These are phyloP conservation scores for Sebastes paucispinis DNA, from an alignment of 2,797 vertebrate species.

Conservation along the genomic window DNA sequence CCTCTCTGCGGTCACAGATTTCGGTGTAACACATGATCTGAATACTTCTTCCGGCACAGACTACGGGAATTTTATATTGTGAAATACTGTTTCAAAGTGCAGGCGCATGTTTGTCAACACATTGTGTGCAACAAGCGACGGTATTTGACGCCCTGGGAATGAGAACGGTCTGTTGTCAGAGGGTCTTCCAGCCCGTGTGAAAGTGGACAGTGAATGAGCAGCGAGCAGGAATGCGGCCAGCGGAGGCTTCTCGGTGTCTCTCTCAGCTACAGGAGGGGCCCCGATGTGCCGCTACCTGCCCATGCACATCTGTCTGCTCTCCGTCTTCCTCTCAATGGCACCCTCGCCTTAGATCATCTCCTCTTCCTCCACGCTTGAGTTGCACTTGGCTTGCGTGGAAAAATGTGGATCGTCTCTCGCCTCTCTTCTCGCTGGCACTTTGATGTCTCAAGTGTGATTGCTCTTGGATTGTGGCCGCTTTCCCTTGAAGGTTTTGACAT, in stretches of 20 bases:
- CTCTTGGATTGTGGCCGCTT: conserved; percentile 81
- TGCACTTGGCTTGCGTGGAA: conserved; percentile 80
- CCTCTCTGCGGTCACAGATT: no score
- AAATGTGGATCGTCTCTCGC: conserved; percentile 79
- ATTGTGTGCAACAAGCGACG: no score
- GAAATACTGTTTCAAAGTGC: neutral
- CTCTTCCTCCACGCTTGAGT: conserved; percentile 85
- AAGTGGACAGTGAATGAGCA: conserved; percentile 59
- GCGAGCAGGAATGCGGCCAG: conserved; percentile 69
- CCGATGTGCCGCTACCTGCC: conserved; percentile 85
- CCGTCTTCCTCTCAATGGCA: conserved; percentile 82
- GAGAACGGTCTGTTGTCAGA: neutral
- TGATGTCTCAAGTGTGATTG: conserved; percentile 90
- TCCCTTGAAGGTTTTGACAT: conserved; percentile 86
- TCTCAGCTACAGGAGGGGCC: conserved; percentile 61
- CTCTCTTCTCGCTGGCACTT: conserved; percentile 80
- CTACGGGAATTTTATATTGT: neutral
- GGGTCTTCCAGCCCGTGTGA: conserved; percentile 21
- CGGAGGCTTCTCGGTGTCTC: conserved; percentile 46
- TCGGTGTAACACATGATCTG: neutral
- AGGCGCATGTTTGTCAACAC: neutral
- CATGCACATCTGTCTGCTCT: conserved; percentile 84
- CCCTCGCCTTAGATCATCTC: conserved; percentile 86
- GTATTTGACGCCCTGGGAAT: no score
- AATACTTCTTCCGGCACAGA: neutral